Evolutionary conservation across 2,113 vertebrate genomes (phyloP), one percentile per base, ranked within the genome.

Genomic region (Fulica atra): DNA sequence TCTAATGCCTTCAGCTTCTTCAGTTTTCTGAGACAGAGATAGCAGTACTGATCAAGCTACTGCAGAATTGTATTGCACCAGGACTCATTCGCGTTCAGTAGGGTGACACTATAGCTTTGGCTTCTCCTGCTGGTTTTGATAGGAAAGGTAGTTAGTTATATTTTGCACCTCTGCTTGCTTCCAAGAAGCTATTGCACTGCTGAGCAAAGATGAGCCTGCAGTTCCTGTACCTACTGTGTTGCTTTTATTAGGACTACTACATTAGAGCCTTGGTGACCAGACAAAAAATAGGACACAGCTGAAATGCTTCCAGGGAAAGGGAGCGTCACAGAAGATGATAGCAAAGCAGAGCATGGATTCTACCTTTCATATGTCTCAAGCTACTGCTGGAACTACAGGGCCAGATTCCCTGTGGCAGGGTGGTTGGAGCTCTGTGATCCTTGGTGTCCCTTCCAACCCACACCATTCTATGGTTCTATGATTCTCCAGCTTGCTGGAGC

Each of bases 201-300:
- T 91, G 94, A 92, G 92, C 91, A 92, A 78, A 92, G 88, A 96
- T 91, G 94, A 95, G 89, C 63, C 73, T 84, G 93, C 81, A 89
- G 80, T 81, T 20, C 2, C 81, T 84, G 69, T 70, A 81, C 95
- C 94, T 91, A 95, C 93, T 92, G 86, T 68, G 95, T 68, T 95
- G 65, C 94, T 96, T 95, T 92, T 97, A 93, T 96, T 97, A 93
- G 93, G 77, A 81, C 83, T 86, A 53, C 95, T 91, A 89, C 89
- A 57, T 95, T 74, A 84, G 64, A 94, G 77, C 72, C 6, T 33
- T 74, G 86, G 91, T 95, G 95, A 92, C 91, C 78, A 77, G 87
- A 46, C 44, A 29, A 89, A 89, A 97, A 95, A 72, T 87, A 95
- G 89, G 72, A 65, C 87, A 92, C 36, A 91, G 77, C 81, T 95